Base-by-base conservation (phyloP, 2,888 invertebrate genomes). In the Microctonus hyperodae region DNA sequence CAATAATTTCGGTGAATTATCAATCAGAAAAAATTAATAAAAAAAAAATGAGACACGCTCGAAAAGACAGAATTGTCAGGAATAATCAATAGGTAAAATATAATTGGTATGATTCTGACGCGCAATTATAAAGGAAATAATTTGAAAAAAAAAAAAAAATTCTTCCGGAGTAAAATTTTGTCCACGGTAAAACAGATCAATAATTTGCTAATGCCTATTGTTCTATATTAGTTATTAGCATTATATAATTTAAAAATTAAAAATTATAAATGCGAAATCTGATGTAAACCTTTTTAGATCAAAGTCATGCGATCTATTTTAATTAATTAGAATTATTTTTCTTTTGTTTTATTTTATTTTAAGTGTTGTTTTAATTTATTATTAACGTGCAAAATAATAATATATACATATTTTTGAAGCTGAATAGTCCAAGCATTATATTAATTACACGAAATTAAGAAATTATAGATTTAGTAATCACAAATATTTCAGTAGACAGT, bases 211-310 rank as follows among this genome's bases (percentile, higher is more conserved):
- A 64, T 64, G 37, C 59, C 62, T 67, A n/a, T 48, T 68, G 51
- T 72, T 63, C 69, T 51, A 63, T 58, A 69, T 70, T 62, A 57
- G 63, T 69, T 65, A 51, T 67, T 65, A 67, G 72, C 68, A 72
- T 64, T 65, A 57, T 64, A 67, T 67, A 40, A 51, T 65, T 55
- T 51, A 67, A 65, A 72, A 70, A 70, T 66, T 69, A 48, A 64
- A 65, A 35, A 64, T 69, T 69, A 69, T 68, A 71, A 76, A 76
- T 72, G 75, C 76, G 81, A 79, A 81, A 82, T 82, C 82, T 81
- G 75, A 83, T 81, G 81, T 82, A 82, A 82, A 82, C 80, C 81
- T 80, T 78, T 71, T 75, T 77, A 74, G 74, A 73, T 70, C 61
- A 75, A 70, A 70, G 50, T 65, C 71, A 69, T 71, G 68, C 67